Conservation (phyloP, 2,113 vertebrate genomes). For the Hypomesus transpacificus region DNA sequence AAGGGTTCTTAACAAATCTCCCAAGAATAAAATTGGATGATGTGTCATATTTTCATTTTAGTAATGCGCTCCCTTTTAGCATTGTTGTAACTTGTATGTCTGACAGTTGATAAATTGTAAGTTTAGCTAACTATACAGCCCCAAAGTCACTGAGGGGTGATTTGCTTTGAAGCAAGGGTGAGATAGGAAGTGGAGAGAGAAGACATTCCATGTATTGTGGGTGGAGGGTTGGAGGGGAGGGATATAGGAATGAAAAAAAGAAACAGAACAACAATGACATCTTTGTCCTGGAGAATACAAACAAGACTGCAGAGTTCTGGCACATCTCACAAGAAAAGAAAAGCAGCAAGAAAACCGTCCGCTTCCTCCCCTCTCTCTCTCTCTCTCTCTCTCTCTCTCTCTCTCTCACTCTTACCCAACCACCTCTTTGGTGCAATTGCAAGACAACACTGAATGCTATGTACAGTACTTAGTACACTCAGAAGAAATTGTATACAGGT, state of each 20-base stretch:
- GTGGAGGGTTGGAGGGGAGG: slow-evolving; percentile 24
- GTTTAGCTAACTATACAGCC: not conserved
- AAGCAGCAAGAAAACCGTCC: not conserved
- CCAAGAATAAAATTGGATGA: no score
- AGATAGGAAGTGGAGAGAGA: slow-evolving; percentile 30
- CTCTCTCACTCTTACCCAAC: no score
- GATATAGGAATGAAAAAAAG: slow-evolving; percentile 8
- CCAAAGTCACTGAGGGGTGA: slow-evolving; percentile 31
- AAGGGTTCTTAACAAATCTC: no score
- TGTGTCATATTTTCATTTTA: no score
- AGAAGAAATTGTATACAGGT: no score
- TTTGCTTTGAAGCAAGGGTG: slow-evolving; percentile 43
- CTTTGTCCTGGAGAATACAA: slow-evolving; percentile 40
- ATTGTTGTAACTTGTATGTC: no score
- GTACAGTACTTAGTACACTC: no score
- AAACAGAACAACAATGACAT: slow-evolving; percentile 40
- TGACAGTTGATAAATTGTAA: not conserved
- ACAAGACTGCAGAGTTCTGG: slow-evolving; percentile 17
- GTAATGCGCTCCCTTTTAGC: no score
- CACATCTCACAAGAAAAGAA: slow-evolving; percentile 18
- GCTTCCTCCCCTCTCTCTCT: no score
- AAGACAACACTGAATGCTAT: no score
- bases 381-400: no score
- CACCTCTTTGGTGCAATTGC: no score
- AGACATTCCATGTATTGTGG: slow-evolving; percentile 35